Conservation (phyloP, 1,140 invertebrate genomes). For the Ips typographus region DNA sequence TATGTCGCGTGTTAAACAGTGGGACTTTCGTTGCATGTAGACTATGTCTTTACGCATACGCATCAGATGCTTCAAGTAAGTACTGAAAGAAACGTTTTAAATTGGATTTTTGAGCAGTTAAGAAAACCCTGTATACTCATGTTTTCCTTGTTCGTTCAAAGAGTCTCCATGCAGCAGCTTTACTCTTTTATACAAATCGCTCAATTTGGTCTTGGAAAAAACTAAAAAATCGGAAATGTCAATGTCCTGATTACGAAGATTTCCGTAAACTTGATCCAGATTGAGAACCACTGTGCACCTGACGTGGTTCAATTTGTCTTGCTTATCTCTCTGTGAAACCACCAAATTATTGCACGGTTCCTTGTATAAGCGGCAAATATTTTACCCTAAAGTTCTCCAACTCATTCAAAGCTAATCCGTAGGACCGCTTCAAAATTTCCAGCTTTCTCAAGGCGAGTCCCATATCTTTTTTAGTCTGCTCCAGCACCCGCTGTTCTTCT, state of each 20-base stretch:
- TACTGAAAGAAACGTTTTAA: constrained; percentile 42
- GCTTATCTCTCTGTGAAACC: constrained; percentile 63
- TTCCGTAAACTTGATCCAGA: constrained; percentile 68
- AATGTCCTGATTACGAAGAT: constrained; percentile 49
- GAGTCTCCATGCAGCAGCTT: constrained; percentile 67
- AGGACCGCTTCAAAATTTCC: constrained; percentile 18
- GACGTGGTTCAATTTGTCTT: constrained; percentile 68
- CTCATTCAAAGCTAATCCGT: constrained; percentile 5
- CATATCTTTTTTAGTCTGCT: constrained; percentile 52
- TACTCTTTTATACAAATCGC: constrained; percentile 62
- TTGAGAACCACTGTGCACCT: constrained; percentile 64
- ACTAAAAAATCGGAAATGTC: constrained; percentile 63
- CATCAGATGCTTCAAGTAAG: constrained; percentile 57
- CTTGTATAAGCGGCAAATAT: neutral
- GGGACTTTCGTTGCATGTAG: constrained; percentile 58
- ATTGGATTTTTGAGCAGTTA: neutral
- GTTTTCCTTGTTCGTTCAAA: constrained; percentile 58
- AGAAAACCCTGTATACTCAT: constrained; percentile 54
- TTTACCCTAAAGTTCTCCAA: constrained; percentile 20
- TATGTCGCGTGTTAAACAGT: constrained; percentile 55
- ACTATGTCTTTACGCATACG: constrained; percentile 60
- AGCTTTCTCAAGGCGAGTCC: constrained; percentile 49
- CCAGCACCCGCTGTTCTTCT: constrained; percentile 52
- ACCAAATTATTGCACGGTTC: neutral
- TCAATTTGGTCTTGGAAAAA: constrained; percentile 61